phyloP scores from a whole-genome alignment of 1,140 invertebrate genomes.

The Acromyrmex charruanus region DNA sequence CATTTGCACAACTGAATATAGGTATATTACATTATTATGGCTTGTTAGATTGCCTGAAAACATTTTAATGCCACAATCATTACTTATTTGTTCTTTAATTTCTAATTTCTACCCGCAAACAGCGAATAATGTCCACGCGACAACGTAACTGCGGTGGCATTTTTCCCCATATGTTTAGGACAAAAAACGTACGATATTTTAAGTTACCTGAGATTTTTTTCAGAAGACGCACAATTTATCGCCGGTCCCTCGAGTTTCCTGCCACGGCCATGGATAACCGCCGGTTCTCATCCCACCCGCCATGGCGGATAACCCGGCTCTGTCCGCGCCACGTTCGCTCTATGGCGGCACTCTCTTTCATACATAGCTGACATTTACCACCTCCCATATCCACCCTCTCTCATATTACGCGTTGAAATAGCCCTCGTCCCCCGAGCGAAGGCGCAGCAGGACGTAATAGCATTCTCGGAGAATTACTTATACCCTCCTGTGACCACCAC shows the following conservation, averaged over 20 bases:
- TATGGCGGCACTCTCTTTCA: conserved; percentile 64
- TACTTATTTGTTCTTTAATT: conserved; percentile 11
- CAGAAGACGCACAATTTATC: conserved; percentile 59
- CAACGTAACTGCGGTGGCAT: not conserved
- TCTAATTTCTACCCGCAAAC: conserved; percentile 5
- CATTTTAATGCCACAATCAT: no score
- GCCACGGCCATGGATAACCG: conserved; percentile 51
- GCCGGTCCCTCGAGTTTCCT: conserved; percentile 42
- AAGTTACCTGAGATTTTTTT: conserved; percentile 66
- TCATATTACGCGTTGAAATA: conserved; percentile 79
- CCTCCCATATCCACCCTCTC: conserved; percentile 70
- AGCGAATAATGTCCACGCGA: not conserved
- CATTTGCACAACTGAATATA: not conserved
- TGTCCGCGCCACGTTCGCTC: conserved; percentile 53
- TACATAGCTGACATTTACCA: conserved; percentile 78
- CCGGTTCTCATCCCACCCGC: not conserved
- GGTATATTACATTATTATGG: not conserved
- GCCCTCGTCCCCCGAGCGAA: conserved; percentile 76
- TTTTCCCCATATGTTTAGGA: conserved; percentile 49
- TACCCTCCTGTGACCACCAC: conserved; percentile 74
- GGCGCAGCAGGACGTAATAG: conserved; percentile 77
- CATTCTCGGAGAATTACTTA: conserved; percentile 81
- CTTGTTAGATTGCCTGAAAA: not conserved
- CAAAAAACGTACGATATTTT: conserved; percentile 62
- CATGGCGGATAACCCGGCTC: conserved; percentile 53